Conservation (phyloP, 2,888 invertebrate genomes). For the Ophion obscuratus region DNA sequence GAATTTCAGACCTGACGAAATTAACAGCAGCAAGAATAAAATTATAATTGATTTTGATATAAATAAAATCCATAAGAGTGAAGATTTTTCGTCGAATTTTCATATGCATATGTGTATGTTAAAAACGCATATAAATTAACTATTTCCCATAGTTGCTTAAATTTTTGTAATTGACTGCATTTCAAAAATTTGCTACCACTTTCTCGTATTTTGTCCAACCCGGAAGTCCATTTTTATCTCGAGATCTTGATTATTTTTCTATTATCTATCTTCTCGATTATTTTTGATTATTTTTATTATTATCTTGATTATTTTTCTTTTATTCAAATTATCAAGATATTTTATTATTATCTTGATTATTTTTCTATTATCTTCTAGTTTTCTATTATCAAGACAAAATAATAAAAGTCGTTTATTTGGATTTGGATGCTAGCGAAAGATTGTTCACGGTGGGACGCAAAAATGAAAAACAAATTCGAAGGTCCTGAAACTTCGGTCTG, state of each 20-base stretch:
- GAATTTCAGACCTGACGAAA: conserved; percentile 45
- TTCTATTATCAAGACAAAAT: background rate
- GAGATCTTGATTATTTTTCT: background rate
- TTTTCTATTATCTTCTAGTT: too few relatives aligned
- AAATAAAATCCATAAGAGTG: conserved; percentile 5
- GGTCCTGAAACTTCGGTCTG: conserved; percentile 69
- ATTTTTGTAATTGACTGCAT: background rate
- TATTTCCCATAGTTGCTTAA: background rate
- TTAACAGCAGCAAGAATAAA: conserved; percentile 31
- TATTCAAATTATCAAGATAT: too few relatives aligned
- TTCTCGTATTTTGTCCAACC: too few relatives aligned
- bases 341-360: too few relatives aligned
- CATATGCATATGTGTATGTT: too few relatives aligned
- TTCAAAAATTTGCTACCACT: background rate
- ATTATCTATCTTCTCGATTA: too few relatives aligned
- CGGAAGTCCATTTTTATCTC: background rate
- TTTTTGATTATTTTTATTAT: too few relatives aligned
- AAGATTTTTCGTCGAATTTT: too few relatives aligned
- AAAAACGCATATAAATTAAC: background rate
- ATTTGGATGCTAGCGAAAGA: conserved; percentile 20
- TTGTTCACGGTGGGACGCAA: conserved; percentile 12
- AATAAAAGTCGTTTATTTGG: background rate
- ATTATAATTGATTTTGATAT: conserved; percentile 25
- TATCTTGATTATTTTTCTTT: too few relatives aligned
- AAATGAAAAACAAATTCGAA: conserved; percentile 54